Base-by-base conservation (phyloP, 2,113 vertebrate genomes). In the Pteronura brasiliensis region DNA sequence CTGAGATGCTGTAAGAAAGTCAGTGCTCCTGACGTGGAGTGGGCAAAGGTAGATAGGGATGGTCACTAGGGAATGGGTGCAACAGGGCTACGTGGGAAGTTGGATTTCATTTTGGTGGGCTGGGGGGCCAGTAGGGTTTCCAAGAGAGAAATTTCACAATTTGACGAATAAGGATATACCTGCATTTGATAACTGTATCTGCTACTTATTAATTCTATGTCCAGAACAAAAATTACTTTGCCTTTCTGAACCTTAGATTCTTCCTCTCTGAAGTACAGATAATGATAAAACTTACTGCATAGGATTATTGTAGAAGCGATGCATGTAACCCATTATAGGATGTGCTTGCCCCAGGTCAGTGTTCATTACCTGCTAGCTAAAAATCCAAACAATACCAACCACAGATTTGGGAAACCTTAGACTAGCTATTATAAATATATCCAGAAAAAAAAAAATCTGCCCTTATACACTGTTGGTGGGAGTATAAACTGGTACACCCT, bases 251-350 rank as follows among this genome's bases (percentile, higher is more conserved):
- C 4, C 20, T 77, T 18, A 57, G 25, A 31, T n/a, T 31, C 7
- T 31, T 67, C 31, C 6, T 55, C 55, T n/a, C n/a, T 52, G n/a
- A n/a, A 65, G 39, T 1, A 25, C 7, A 39, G 29, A 17, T 27
- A 7, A 3, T 71, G 4, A 17, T 18, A 12, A 14, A 80, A 27
- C 9, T 4, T 1, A 69, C 3, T 8, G 27, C 3, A 0, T 15
- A 3, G 17, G 69, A 31, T 25, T 17, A 7, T 47, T 71, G 15
- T 21, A 4, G 36, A 42, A 17, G 23, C 1, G 6, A 34, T 27
- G 5, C 1, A 0, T 15, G n/a, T 25, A 44, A 27, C 57, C 44
- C 13, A 1, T 27, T 34, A 4, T 1, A 27, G 27, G 27, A 25
- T 6, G 8, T 55, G 21, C 13, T 25, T 65, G 29, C 3, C 17